Conservation (phyloP, 2,797 vertebrate genomes). For the Propithecus deckenii region DNA sequence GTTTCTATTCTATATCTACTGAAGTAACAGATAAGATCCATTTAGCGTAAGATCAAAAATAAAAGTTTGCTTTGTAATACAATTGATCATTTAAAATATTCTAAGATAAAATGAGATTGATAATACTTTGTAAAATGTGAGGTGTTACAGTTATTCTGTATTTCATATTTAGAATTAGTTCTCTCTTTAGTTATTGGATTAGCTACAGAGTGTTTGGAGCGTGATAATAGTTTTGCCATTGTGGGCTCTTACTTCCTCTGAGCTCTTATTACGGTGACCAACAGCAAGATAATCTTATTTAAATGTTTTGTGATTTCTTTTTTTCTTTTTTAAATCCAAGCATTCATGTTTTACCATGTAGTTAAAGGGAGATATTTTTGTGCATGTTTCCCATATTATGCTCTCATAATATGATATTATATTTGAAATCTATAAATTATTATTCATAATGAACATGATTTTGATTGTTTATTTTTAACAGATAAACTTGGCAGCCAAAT, state of each 20-base stretch:
- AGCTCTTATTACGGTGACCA: not conserved
- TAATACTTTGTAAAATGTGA: not conserved
- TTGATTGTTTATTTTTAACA: slow-evolving; percentile 23
- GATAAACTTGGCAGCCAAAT: not conserved
- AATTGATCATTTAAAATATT: slow-evolving; percentile 11
- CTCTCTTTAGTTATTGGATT: slow-evolving; percentile 30
- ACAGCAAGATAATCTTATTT: not conserved
- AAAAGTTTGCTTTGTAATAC: slow-evolving; percentile 14
- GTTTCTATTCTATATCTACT: not conserved
- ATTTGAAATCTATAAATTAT: slow-evolving; percentile 22
- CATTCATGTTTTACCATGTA: not conserved
- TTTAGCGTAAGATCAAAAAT: not conserved
- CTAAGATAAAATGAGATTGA: slow-evolving; percentile 25
- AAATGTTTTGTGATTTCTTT: slow-evolving; percentile 32
- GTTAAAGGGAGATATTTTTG: not conserved
- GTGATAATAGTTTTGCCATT: not conserved
- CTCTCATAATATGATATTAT: not conserved
- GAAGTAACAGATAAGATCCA: not conserved
- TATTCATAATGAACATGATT: not conserved
- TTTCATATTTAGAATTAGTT: slow-evolving; percentile 17
- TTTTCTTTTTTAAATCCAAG: not conserved
- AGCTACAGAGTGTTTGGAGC: not conserved
- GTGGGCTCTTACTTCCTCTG: slow-evolving; percentile 19
- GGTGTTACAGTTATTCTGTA: not conserved
- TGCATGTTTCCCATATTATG: not conserved